Percentiles rank a stretch among this genome's conserved stretches.
phyloP scores from a whole-genome alignment of 1,140 invertebrate genomes.

The Tyrophagus putrescentiae region DNA sequence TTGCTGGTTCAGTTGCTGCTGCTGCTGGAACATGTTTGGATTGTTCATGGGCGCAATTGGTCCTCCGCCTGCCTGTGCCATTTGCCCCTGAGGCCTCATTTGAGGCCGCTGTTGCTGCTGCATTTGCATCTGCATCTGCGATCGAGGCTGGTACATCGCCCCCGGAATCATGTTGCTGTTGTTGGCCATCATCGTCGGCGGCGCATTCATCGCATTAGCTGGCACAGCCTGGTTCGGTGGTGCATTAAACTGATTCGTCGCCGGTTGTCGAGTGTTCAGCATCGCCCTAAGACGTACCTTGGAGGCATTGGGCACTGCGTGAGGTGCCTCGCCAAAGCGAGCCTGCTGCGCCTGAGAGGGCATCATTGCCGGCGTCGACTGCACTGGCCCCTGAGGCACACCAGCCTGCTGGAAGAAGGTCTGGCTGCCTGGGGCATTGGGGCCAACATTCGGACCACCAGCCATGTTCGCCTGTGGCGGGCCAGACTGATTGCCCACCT shows the following conservation, averaged over 20 bases:
- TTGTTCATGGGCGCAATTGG: not conserved
- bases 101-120: not conserved
- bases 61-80: not conserved
- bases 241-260: constrained; percentile 28
- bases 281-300: constrained; percentile 74
- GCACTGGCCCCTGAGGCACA: not conserved
- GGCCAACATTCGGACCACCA: not conserved
- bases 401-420: not conserved
- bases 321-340: constrained; percentile 48
- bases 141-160: constrained; percentile 19
- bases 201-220: constrained; percentile 22
- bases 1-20: not conserved
- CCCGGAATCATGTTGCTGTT: constrained; percentile 21
- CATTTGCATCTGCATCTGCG: not conserved
- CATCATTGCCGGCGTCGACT: constrained; percentile 11
- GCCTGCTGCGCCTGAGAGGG: constrained; percentile 22
- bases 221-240: not conserved
- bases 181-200: constrained; percentile 37
- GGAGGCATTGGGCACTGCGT: constrained; percentile 50
- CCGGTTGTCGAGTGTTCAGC: constrained; percentile 48
- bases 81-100: not conserved
- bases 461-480: not conserved
- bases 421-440: not conserved
- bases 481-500: not conserved
- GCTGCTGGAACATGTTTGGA: constrained; percentile 22